Evolutionary conservation across 2,113 vertebrate species (phyloP).

Genomic region (Acinonyx jubatus): DNA sequence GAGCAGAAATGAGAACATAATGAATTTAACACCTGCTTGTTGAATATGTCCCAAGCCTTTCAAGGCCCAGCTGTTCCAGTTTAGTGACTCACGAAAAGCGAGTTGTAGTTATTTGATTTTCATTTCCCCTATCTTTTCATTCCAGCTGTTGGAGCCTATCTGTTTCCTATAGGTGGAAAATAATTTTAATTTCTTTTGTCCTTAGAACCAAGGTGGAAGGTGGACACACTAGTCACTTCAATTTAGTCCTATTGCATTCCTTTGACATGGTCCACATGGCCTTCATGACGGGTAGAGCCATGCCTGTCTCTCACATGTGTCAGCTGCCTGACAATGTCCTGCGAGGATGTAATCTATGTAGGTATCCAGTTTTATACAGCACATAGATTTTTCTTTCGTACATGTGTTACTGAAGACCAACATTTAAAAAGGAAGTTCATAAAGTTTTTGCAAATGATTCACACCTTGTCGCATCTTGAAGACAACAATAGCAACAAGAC

Average conservation of each 20-base stretch:
- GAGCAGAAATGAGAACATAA: conserved; percentile 51
- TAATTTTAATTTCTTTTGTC: conserved; percentile 44
- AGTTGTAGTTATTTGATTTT: conserved; percentile 58
- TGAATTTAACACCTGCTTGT: conserved; percentile 31
- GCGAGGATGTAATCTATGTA: background rate
- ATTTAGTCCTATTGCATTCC: background rate
- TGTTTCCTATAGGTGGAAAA: conserved; percentile 7
- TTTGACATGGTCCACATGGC: background rate
- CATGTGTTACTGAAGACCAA: background rate
- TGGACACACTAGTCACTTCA: background rate
- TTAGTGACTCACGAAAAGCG: conserved; percentile 47
- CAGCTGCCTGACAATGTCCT: background rate
- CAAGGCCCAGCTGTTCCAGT: conserved; percentile 53
- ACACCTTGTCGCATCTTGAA: background rate
- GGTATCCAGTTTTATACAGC: background rate
- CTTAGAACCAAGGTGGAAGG: background rate
- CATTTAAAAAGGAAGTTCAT: background rate
- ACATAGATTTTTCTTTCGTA: background rate
- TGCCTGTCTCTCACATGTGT: no score
- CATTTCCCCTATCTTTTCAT: conserved; percentile 2
- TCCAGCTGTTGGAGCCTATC: conserved; percentile 11
- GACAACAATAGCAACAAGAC: background rate
- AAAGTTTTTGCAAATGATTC: background rate
- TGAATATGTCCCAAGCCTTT: conserved; percentile 48
- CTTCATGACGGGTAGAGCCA: background rate